These are phyloP conservation scores for Ostrea denselamellosa DNA, from an alignment of 1,140 invertebrate species.

Conservation along the genomic window DNA sequence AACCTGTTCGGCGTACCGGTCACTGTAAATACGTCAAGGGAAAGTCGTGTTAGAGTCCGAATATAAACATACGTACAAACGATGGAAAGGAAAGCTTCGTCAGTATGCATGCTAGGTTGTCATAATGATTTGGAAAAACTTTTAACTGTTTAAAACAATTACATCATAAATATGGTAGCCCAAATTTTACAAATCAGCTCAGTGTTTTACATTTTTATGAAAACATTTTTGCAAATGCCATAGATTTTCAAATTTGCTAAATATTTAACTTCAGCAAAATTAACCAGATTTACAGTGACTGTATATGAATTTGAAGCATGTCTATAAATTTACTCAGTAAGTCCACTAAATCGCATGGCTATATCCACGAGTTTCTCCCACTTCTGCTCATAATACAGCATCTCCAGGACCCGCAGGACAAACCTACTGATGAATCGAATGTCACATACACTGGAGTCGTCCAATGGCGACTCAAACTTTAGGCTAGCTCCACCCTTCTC, in stretches of 20 bases:
- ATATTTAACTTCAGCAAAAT: too few species aligned
- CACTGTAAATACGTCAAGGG: conserved; percentile 64
- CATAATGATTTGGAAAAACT: too few species aligned
- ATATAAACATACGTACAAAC: background rate
- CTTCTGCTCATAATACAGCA: conserved; percentile 75
- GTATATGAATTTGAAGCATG: too few species aligned
- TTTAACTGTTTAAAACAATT: too few species aligned
- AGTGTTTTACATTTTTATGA: too few species aligned
- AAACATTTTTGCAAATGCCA: too few species aligned
- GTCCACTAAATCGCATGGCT: conserved; percentile 75
- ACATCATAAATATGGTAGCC: too few species aligned
- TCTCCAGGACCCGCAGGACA: conserved; percentile 73
- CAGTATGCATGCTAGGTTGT: too few species aligned
- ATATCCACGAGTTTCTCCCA: conserved; percentile 79
- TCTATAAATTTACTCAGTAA: conserved; percentile 70
- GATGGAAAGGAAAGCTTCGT: background rate
- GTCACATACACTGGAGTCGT: conserved; percentile 75
- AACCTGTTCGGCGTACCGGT: conserved; percentile 76
- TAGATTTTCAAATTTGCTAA: too few species aligned
- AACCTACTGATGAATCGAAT: conserved; percentile 72
- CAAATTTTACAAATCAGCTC: too few species aligned
- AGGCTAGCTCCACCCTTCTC: conserved; percentile 76
- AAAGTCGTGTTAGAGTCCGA: background rate
- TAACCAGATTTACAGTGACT: too few species aligned
- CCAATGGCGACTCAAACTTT: conserved; percentile 75